A percentile compares a stretch with the other conserved stretches of the same genome.
Conservation (phyloP, 53 echinoderm and acorn worm genomes). For the Arbacia lixula region DNA sequence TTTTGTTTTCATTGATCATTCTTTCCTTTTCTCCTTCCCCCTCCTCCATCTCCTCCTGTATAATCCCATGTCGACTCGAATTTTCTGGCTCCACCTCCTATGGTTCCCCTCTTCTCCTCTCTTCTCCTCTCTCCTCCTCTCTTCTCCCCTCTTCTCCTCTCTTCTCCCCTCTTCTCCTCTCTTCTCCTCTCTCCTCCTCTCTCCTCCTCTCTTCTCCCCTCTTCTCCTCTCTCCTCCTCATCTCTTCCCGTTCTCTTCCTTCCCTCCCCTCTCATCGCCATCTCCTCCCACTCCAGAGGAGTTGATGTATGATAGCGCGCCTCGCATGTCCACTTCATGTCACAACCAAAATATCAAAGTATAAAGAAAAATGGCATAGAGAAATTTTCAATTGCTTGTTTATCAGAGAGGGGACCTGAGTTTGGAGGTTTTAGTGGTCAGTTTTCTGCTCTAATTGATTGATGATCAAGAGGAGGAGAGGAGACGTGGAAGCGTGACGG, state of each 20-base stretch:
- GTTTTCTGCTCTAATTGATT: slow-evolving; percentile 50
- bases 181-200: not conserved
- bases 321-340: slow-evolving; percentile 48
- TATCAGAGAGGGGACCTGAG: slow-evolving; percentile 36
- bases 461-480: not conserved
- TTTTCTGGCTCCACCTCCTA: no score
- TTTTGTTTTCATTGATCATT: no score
- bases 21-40: no score
- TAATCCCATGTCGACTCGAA: no score
- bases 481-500: slow-evolving; percentile 15
- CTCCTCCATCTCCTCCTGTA: no score
- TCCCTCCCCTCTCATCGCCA: not conserved
- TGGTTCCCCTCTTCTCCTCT: no score
- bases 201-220: not conserved
- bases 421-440: slow-evolving; percentile 57
- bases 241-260: not conserved
- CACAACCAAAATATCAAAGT: slow-evolving; percentile 3
- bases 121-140: no score
- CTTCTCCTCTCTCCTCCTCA: slow-evolving; percentile 7
- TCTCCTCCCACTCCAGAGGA: no score
- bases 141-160: slow-evolving; percentile 12
- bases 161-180: not conserved
- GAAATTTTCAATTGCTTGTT: slow-evolving; percentile 36
- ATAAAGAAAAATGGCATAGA: slow-evolving; percentile 30
- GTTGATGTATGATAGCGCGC: slow-evolving; percentile 34